These are phyloP conservation scores for Delia radicum DNA, from an alignment of 1,140 invertebrate genomes.

Conservation along the genomic window DNA sequence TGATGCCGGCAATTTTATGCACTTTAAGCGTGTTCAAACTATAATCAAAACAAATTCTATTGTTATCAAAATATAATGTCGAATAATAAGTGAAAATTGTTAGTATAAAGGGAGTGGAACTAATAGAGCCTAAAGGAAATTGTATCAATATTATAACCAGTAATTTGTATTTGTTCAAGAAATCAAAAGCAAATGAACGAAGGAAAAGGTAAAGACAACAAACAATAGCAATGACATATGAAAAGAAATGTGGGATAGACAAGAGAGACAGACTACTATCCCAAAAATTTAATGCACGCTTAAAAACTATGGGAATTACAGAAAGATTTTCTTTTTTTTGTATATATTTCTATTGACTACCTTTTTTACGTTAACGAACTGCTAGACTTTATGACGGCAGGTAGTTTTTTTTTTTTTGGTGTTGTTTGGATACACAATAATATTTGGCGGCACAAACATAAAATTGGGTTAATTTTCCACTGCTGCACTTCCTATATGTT, in stretches of 20 bases:
- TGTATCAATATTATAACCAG: neutral
- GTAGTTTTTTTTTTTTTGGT: too few species aligned
- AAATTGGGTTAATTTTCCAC: conserved; percentile 22
- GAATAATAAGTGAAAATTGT: neutral
- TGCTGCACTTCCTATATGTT: conserved; percentile 9
- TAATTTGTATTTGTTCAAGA: neutral
- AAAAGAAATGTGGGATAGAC: neutral
- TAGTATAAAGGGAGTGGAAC: neutral
- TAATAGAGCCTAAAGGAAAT: neutral
- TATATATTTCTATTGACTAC: neutral
- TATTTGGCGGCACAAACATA: neutral
- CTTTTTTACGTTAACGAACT: neutral
- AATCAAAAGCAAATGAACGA: neutral
- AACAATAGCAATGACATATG: neutral
- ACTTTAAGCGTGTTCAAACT: neutral
- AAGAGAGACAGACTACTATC: neutral
- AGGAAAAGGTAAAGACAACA: neutral
- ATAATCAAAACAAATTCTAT: neutral
- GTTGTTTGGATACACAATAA: neutral
- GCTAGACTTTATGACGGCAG: conserved; percentile 5
- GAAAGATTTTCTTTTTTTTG: neutral
- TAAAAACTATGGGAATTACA: neutral
- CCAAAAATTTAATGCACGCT: neutral
- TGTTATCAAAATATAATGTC: neutral
- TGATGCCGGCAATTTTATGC: conserved; percentile 3